Base-by-base conservation (phyloP, 2,797 vertebrate genomes). In the Leptodactylus fallax region DNA sequence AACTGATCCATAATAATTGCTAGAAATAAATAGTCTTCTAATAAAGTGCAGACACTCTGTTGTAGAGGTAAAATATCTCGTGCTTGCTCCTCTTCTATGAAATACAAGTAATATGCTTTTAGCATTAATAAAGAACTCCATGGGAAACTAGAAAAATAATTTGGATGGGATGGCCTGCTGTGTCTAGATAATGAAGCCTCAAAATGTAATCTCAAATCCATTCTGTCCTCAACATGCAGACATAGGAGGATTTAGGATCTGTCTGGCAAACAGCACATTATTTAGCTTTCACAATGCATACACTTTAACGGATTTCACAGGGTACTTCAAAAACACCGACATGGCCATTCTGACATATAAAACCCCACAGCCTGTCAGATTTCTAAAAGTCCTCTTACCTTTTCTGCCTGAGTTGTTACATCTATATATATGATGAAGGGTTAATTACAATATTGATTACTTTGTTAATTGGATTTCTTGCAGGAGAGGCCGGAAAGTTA, bases 121-220 rank as follows among this genome's bases (percentile, higher is more conserved):
- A 56, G 13, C 83, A 85, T 77, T 85, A 49, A 49, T 77, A 77
- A 85, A 12, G 17, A 76, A 76, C 56, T 60, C 21, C 49, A 85
- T 49, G 36, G 55, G 56, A 76, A 85, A 58, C 12, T 61, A 10
- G 65, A 85, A 51, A 74, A 77, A 61, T 85, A 61, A 85, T 76
- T 58, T 58, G 13, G 71, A 60, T 56, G 47, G 17, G 71, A 77
- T 77, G n/a, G 6, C 71, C 45, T 85, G 83, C 71, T 78, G 83
- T 61, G 45, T 7, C 74, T 67, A 19, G 11, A 25, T 25, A 85
- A 78, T 78, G 14, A 79, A 76, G 60, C 4, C 45, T 12, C 47
- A 76, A 51, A 49, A n/a, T 49, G 45, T 49, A 49, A 76, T 76
- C 72, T 76, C 72, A 76, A 51, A 51, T 76, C 47, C 19, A 76